Evolutionary conservation across 2,113 vertebrate genomes (phyloP), one percentile per base, ranked within the genome.

Genomic region (Otus sunia): DNA sequence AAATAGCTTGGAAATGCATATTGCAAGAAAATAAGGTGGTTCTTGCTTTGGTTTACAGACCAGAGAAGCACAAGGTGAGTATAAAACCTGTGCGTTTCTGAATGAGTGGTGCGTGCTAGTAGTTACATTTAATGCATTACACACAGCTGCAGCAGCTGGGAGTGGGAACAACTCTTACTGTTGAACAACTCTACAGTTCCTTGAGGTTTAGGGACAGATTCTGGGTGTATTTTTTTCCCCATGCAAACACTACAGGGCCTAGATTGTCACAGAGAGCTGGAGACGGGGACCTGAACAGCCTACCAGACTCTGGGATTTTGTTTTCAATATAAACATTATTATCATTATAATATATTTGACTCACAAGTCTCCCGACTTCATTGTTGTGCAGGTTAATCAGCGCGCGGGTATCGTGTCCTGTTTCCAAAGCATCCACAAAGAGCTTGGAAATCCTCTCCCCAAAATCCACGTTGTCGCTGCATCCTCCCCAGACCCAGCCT

Each of bases 401-500:
- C 10, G 99, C 99, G 6, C 99, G 98, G 23, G 99, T 98, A 25
- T 99, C 99, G 3, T 99, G 99, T 4, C 99, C 99, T 19, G 98
- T 99, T 97, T 99, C 99, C 94, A 99, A 91, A 69, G 99, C 98
- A 86, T 99, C 99, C 90, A 99, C 99, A 91, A 99, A 99, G 92
- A 98, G 98, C 96, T 99, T 99, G 91, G 99, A 99, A 88, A 99
- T 99, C 85, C 98, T 99, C 95, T 99, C 99, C 66, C 99, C 99
- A 96, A 99, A 99, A 74, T 99, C 99, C 76, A 98, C 98, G 15
- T 99, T 99, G 96, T 99, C 99, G 14, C 99, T 99, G 97, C 99
- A 99, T 64, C 99, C 99, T 96, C 99, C 99, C 99, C 99, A 99
- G 85, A 99, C 98, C 99, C 99, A 99, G 25, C 99, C 99, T 86